Conservation (phyloP, 2,113 vertebrate genomes). For the Ramphastos sulfuratus region DNA sequence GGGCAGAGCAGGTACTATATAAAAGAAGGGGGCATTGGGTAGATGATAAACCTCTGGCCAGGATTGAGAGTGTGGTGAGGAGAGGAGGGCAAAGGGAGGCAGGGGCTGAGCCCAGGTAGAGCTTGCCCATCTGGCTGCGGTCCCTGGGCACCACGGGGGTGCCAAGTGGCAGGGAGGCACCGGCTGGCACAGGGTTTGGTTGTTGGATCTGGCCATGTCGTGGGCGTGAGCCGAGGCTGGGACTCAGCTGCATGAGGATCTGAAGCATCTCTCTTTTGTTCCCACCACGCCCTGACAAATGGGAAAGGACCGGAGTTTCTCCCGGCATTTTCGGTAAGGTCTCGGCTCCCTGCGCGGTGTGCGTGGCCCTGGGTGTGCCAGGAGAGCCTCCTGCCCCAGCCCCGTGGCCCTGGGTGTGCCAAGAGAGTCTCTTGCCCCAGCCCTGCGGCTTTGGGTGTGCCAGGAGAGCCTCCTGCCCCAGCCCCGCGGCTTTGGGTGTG, state of each 20-base stretch:
- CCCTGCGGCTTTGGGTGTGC: background rate
- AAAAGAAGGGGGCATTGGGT: background rate
- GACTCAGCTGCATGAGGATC: constrained; percentile 51
- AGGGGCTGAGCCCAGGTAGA: background rate
- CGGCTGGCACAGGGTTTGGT: background rate
- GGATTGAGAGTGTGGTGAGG: background rate
- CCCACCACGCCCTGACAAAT: constrained; percentile 75
- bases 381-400: background rate
- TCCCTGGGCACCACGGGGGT: background rate
- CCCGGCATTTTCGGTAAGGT: constrained; percentile 93
- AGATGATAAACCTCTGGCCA: background rate
- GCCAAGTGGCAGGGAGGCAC: constrained; percentile 27
- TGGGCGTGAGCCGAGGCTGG: constrained; percentile 37
- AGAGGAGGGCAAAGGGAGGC: background rate
- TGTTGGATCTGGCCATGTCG: constrained; percentile 2
- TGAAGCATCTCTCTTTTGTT: constrained; percentile 55
- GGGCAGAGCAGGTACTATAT: background rate
- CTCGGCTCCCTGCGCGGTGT: background rate
- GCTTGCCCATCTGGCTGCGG: background rate
- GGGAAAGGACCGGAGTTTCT: constrained; percentile 91
- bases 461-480: background rate
- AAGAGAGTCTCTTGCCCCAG: too few species aligned
- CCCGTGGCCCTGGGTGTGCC: too few species aligned
- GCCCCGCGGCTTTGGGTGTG: background rate
- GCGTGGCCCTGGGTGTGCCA: background rate